Evolutionary conservation across 2,113 vertebrate genomes (phyloP), one percentile per base, ranked within the genome.

Genomic region (Catharus minimus): DNA sequence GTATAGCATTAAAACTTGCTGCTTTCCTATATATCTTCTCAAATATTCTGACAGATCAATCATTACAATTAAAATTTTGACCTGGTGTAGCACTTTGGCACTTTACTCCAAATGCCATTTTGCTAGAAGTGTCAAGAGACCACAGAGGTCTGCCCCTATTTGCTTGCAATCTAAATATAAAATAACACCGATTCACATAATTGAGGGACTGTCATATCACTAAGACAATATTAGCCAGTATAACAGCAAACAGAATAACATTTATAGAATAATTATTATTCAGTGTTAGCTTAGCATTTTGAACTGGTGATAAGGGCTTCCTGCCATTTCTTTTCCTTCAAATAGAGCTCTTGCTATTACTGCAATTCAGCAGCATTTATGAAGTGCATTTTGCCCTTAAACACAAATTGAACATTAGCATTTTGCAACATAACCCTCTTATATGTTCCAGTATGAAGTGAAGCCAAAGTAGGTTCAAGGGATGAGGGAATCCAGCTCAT

Each of bases 401-500:
- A 91, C 61, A 20, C 47, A 92, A 94, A 82, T 7, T 68, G 85
- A 91, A 74, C 39, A 56, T 94, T 88, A 88, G 32, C 22, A 81
- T 90, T 95, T 91, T 94, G 72, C 68, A 91, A 81, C 68, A 64
- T 90, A 91, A 74, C 4, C 15, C 47, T 73, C 53, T 80, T 77
- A 39, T 6, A 56, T 44, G 19, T 80, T 86, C 75, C 44, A 69
- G 19, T 58, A 67, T 71, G 72, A 82, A 94, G 39, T 56, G 47
- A 91, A 92, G 88, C 67, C 76, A 91, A 91, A 86, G 52, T 56
- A 83, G 49, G 77, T 94, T 88, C 56, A 90, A 88, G 82, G 17
- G 47, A 90, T 64, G 32, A 89, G 76, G 52, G 38, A 95, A 92
- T 83, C 27, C 39, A 92, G 39, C 56, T 92, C 68, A 94, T 91